These are phyloP conservation scores for Macrosteles quadrilineatus DNA, from an alignment of 1,140 invertebrate genomes.

Conservation along the genomic window DNA sequence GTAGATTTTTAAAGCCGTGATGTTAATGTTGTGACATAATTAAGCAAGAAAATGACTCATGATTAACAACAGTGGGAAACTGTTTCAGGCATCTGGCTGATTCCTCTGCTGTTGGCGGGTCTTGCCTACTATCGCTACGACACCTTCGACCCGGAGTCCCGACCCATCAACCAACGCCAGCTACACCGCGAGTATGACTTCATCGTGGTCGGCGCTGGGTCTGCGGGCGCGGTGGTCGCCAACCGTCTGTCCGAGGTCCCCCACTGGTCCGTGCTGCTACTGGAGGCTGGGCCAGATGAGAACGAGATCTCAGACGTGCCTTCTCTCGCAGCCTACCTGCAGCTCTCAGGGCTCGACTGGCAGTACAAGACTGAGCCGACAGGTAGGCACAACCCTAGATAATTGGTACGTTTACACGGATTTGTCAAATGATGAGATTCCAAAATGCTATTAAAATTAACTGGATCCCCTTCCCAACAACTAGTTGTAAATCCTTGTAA, in stretches of 20 bases:
- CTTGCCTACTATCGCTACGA: constrained; percentile 82
- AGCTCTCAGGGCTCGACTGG: constrained; percentile 88
- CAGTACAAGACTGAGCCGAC: constrained; percentile 89
- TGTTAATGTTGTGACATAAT: no score
- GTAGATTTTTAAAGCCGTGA: no score
- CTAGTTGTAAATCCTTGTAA: no score
- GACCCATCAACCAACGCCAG: constrained; percentile 59
- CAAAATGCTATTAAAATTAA: no score
- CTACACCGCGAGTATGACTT: constrained; percentile 76
- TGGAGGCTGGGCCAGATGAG: constrained; percentile 92
- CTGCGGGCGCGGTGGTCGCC: constrained; percentile 90
- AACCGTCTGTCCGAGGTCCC: constrained; percentile 79
- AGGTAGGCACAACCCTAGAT: constrained; percentile 61
- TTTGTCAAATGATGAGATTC: no score
- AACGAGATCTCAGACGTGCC: constrained; percentile 89
- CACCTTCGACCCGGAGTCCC: constrained; percentile 75
- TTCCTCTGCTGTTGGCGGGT: constrained; percentile 77
- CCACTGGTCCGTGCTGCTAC: constrained; percentile 78
- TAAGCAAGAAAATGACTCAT: no score
- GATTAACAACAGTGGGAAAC: no score
- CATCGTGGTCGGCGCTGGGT: constrained; percentile 86
- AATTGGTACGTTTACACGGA: no score
- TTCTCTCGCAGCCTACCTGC: constrained; percentile 81
- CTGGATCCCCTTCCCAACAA: no score
- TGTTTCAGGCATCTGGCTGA: constrained; percentile 69